Evolutionary conservation across 2,113 vertebrate species (phyloP), one percentile per base, ranked within the genome.

Genomic region (Macquaria australasica): DNA sequence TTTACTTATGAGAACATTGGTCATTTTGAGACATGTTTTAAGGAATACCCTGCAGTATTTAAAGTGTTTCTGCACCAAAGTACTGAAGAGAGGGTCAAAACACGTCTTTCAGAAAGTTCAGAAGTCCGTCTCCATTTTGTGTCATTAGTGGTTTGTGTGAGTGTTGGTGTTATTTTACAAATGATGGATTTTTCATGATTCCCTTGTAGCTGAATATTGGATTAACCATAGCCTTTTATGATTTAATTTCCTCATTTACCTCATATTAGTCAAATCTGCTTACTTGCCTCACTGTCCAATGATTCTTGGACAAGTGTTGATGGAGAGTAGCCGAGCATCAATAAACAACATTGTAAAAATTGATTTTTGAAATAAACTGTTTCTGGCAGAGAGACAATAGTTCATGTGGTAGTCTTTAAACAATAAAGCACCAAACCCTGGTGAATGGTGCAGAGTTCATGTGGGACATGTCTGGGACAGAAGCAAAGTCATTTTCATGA

Each of bases 301-400:
- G 23, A 21, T 43, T 60, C 41, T 50, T 69, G 25, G 18, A 25
- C 34, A 63, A 71, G 25, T 82, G 77, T 60, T 83, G 69, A 75
- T 48, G 21, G 25, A 41, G 39, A 66, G 50, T 31, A 68, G 77
- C 28, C 41, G 31, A 73, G 53, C 14, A 9, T 87, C 73, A 79
- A 84, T 83, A 91, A 89, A 89, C 76, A 88, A n/a, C 48, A 31
- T 39, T 71, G 31, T 41, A 45, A 28, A 74, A 62, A 67, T 69
- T 55, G 45, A 59, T 58, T 58, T 55, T 58, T 77, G 43, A 55
- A 64, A 74, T 75, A 82, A 86, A 86, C 70, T 71, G 11, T 34
- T 69, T 23, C 28, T 84, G 41, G 41, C 20, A 1, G 6, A 72
- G 55, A 87, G 45, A 45, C 50, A 59, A 23, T 18, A 28, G 45